These are phyloP conservation scores for Cataglyphis hispanica DNA, from an alignment of 1,140 invertebrate genomes.

Conservation along the genomic window DNA sequence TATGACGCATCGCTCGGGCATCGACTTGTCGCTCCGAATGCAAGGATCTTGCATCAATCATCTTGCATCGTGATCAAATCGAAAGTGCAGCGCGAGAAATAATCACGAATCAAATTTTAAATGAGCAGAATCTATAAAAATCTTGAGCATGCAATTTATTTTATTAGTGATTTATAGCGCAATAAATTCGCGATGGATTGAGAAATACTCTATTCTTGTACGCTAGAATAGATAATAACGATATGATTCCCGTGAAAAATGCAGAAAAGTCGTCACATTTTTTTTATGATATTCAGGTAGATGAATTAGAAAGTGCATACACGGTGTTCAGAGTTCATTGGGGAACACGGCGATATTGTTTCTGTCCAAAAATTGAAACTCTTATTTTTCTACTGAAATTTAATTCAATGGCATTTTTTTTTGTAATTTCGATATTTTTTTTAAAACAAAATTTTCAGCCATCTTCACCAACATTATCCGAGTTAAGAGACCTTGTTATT, in stretches of 20 bases:
- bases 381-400: neutral
- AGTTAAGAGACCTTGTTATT: neutral
- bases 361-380: neutral
- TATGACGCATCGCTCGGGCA: constrained; percentile 45
- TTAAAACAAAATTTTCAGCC: neutral
- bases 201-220: neutral
- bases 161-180: neutral
- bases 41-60: neutral
- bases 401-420: neutral
- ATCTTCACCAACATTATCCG: neutral
- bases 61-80: neutral
- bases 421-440: neutral
- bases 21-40: constrained; percentile 26
- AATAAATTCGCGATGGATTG: no score
- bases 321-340: neutral
- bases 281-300: neutral
- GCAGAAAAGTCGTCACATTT: neutral
- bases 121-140: neutral
- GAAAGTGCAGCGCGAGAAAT: neutral
- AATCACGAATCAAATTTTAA: neutral
- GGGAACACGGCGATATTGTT: neutral
- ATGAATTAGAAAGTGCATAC: constrained; percentile 15
- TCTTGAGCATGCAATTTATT: neutral
- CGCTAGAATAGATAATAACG: neutral
- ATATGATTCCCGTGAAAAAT: neutral